A percentile compares a stretch with the other conserved stretches of the same genome.
Evolutionary conservation across 2,888 invertebrate genomes (phyloP).

Genomic region (Tachina grossa): DNA sequence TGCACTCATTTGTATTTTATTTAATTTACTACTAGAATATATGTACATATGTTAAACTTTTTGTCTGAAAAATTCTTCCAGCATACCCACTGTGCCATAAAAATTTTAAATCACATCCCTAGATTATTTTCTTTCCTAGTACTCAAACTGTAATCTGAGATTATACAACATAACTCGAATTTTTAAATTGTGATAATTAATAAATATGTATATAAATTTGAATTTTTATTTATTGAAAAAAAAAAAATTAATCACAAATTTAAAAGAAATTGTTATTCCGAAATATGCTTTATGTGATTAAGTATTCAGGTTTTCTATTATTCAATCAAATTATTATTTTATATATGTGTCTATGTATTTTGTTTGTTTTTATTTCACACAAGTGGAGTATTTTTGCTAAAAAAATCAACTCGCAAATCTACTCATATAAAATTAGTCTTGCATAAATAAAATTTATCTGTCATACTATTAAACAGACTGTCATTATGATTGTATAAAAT

Average conservation of each 20-base stretch:
- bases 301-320: background rate
- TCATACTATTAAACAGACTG: conserved; percentile 20
- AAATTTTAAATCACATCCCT: no score
- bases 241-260: background rate
- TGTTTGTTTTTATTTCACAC: background rate
- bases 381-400: background rate
- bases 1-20: no score
- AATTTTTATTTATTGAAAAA: background rate
- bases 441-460: conserved; percentile 7
- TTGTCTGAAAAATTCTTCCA: no score
- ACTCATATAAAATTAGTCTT: conserved; percentile 3
- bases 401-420: background rate
- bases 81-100: no score
- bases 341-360: background rate
- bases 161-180: no score
- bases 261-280: background rate
- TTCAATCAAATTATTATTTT: background rate
- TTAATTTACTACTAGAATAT: no score
- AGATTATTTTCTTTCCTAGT: no score
- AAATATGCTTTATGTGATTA: background rate
- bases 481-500: background rate
- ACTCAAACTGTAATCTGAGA: no score
- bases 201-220: background rate
- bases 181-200: background rate
- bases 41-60: no score